Evolutionary conservation across 2,797 vertebrate genomes (phyloP), one percentile per base, ranked within the genome.

Genomic region (Ciconia nigra): DNA sequence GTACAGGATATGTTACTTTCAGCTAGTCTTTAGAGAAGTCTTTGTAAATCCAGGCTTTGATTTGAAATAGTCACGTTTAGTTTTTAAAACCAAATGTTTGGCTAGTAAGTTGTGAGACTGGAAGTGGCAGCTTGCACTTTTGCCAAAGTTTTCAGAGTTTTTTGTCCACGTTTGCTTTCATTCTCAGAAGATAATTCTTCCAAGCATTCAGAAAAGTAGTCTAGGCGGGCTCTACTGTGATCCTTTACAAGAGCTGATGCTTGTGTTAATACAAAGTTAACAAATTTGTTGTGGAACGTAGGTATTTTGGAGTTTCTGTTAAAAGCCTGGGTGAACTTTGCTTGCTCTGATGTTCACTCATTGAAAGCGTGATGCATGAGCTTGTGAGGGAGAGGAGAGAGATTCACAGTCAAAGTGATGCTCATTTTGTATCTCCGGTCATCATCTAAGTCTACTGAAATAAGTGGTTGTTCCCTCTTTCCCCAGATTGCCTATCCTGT

Each of bases 361-460:
- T 29, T 14, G 51, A 14, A 28, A 24, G 70, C 1, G 31, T 5
- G 35, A 9, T 6, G 18, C 15, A n/a, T 26, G 71, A 42, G 35
- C 76, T 85, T 74, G 25, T 33, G 33, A 5, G 47, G 33, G 26
- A 52, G 29, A 28, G 3, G 28, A n/a, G 44, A 42, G 35, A 31
- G 33, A 13, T 39, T 61, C 15, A 1, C 4, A 1, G 2, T 28
- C 31, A 5, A 28, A 47, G 46, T 1, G 12, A 26, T 16, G 33
- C 37, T 35, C 1, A 0, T 7, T 17, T n/a, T 17, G 7, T 28
- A 4, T 10, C 21, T 73, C 41, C 0, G 0, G 6, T 39, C 2
- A 0, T 16, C 7, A 20, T 29, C 37, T 4, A 22, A 39, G 28
- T 33, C 31, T 66, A 1, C 33, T 39, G 41, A 25, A 51, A 25